Evolutionary conservation across 1,140 invertebrate genomes (phyloP), one percentile per base, ranked within the genome.

Genomic region (Trinorchestia longiramus): DNA sequence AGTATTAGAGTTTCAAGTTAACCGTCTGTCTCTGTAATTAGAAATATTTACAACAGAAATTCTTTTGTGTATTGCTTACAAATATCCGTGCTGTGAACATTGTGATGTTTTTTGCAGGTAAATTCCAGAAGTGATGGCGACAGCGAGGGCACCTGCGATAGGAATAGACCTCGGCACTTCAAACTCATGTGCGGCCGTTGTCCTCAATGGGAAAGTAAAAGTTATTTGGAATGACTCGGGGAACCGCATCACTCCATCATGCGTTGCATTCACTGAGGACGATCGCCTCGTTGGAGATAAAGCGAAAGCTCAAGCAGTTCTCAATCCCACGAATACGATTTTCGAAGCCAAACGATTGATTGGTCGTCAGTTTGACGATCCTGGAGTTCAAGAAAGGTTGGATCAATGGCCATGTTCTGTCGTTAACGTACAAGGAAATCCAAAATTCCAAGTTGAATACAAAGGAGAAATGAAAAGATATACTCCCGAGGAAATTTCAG

Each of bases 91-190:
- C 8, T 19, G 47, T 53, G 47, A 19, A 53, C 19, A 19, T 19
- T 11, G 8, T 53, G 47, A 53, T 53, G 47, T 53, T 53, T 19
- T 53, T 53, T 53, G 47, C 47, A 53, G 47, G 6, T 19, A 11
- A 53, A 53, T 53, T 53, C 47, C 47, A 19, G 47, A 6, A 19
- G 19, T 19, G 47, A 53, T 53, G 47, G 47, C 47, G 47, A 53
- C 6, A 53, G 47, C 47, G 47, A 53, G 47, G 19, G 47, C 8
- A 53, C 47, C 47, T 19, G 99, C 95, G 43, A 99, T 99, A 97
- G 99, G 99, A 97, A 99, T 99, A 97, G 99, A 99, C 98, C 98
- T 99, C 97, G 99, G 99, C 47, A 99, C 99, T 92, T 99, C 99
- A 57, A 99, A 99, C 97, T 99, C 99, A 0, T 99, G 99, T 97